Conservation (phyloP, 2,888 invertebrate genomes). For the Maniola hyperantus region DNA sequence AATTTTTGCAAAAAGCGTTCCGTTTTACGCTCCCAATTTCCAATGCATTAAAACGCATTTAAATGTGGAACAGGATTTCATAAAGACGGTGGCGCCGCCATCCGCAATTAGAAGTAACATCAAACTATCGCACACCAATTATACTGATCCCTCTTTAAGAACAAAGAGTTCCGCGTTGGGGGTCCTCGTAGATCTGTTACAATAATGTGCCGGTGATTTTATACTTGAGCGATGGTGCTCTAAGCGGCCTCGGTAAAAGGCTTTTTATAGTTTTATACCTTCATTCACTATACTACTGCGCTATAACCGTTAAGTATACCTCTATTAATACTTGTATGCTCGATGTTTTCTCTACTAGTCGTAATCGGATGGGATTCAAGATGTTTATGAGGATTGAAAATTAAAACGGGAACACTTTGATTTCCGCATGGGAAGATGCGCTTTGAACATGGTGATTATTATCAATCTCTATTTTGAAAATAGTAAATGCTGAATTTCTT, state of each 20-base stretch:
- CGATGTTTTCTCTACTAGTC: slow-evolving; percentile 36
- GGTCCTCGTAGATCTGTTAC: slow-evolving; percentile 41
- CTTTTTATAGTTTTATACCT: slow-evolving; percentile 55
- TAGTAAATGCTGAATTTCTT: no score
- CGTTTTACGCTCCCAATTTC: slow-evolving; percentile 43
- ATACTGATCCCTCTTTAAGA: slow-evolving; percentile 41
- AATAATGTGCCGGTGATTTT: slow-evolving; percentile 52
- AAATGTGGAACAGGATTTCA: slow-evolving; percentile 51
- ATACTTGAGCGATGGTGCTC: slow-evolving; percentile 51
- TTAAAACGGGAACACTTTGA: slow-evolving; percentile 26
- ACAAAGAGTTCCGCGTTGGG: slow-evolving; percentile 42
- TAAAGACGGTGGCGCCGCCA: slow-evolving; percentile 47
- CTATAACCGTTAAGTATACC: slow-evolving; percentile 38
- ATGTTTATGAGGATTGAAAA: slow-evolving; percentile 23
- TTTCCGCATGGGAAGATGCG: slow-evolving; percentile 19
- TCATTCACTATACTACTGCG: slow-evolving; percentile 44
- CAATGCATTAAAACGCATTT: slow-evolving; percentile 48
- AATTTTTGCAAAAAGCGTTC: slow-evolving; percentile 40
- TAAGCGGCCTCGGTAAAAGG: slow-evolving; percentile 51
- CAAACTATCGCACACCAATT: slow-evolving; percentile 46
- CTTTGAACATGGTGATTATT: background rate
- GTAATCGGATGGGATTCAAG: slow-evolving; percentile 33
- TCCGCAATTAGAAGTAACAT: slow-evolving; percentile 49
- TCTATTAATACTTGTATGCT: slow-evolving; percentile 45
- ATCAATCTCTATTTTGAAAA: no score